Evolutionary conservation across 2,113 vertebrate species (phyloP).

Genomic region (Callopanchax toddi): DNA sequence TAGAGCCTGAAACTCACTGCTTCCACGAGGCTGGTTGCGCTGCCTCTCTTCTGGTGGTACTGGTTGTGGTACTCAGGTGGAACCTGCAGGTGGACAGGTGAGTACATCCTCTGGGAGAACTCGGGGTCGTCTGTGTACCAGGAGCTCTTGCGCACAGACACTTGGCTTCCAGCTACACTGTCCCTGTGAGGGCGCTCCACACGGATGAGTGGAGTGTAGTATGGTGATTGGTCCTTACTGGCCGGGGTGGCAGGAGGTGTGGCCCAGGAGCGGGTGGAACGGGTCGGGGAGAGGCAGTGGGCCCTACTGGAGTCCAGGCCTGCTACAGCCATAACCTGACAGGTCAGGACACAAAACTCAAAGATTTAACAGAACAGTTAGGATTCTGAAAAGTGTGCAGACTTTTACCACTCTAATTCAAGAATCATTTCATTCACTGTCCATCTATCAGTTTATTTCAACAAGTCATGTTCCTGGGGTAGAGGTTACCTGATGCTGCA

Average conservation of each 20-base stretch:
- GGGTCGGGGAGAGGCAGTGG: constrained; percentile 92
- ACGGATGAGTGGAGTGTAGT: constrained; percentile 95
- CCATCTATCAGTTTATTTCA: background rate
- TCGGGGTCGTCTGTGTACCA: constrained; percentile 97
- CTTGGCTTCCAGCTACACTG: constrained; percentile 85
- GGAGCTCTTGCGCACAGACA: constrained; percentile 91
- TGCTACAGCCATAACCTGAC: constrained; percentile 96
- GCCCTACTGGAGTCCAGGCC: constrained; percentile 95
- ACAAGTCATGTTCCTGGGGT: background rate
- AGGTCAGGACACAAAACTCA: background rate
- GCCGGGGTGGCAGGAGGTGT: constrained; percentile 93
- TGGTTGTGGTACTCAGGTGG: constrained; percentile 90
- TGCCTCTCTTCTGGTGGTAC: constrained; percentile 96
- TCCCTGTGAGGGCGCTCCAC: constrained; percentile 89
- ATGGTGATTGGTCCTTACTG: constrained; percentile 87
- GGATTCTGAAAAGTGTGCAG: no score
- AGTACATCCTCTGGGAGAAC: constrained; percentile 89
- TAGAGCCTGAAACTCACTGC: constrained; percentile 84
- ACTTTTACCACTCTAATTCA: no score
- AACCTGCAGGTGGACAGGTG: constrained; percentile 91
- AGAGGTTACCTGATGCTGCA: constrained; percentile 93
- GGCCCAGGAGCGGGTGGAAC: constrained; percentile 95
- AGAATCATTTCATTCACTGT: background rate
- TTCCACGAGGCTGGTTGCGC: constrained; percentile 95
- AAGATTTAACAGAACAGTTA: no score